These are phyloP conservation scores for Lampris incognitus DNA, from an alignment of 2,113 vertebrate species.

Conservation along the genomic window DNA sequence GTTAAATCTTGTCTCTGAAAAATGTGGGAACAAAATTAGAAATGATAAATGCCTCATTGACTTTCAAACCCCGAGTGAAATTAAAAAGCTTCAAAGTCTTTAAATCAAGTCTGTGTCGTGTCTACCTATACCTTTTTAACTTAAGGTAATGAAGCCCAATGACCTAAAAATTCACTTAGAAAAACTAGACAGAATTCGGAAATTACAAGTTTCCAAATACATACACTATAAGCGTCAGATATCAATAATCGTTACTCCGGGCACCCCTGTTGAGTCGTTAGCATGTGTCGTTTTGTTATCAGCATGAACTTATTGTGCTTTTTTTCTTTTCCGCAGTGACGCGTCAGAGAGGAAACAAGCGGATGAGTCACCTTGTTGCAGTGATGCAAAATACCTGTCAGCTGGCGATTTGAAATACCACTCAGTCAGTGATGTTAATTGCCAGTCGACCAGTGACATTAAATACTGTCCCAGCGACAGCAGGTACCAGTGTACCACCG, in stretches of 20 bases:
- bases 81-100: not conserved
- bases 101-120: no score
- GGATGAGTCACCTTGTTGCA: conserved; percentile 86
- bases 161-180: no score
- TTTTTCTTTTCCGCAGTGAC: conserved; percentile 82
- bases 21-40: no score
- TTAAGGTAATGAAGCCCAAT: no score
- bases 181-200: no score
- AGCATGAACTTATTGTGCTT: conserved; percentile 52
- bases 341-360: conserved; percentile 86
- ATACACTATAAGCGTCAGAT: no score
- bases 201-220: no score
- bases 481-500: conserved; percentile 61
- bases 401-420: not conserved
- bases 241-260: no score
- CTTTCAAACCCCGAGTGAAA: not conserved
- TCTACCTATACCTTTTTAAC: no score
- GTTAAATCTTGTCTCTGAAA: no score
- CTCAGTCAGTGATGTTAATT: conserved; percentile 45
- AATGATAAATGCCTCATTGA: no score
- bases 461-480: conserved; percentile 62
- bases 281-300: not conserved
- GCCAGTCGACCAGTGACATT: conserved; percentile 58
- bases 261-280: not conserved
- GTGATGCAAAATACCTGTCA: conserved; percentile 94